Evolutionary conservation across 2,888 invertebrate species (phyloP), one percentile per base, ranked within the genome.

Genomic region (Tenthredo mesomela): DNA sequence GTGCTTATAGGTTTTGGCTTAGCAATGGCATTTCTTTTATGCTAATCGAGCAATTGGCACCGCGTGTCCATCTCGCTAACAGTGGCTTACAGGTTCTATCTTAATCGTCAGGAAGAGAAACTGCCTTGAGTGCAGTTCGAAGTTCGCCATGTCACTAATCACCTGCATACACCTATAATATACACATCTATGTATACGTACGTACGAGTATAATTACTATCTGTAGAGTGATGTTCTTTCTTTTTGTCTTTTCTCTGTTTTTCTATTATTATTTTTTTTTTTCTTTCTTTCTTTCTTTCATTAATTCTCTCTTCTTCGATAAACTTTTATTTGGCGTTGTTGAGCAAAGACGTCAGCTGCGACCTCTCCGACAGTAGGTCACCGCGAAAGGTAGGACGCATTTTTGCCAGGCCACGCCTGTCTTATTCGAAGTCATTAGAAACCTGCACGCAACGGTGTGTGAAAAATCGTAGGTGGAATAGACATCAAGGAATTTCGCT

Each of bases 361-460:
- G 67, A 82, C 82, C 82, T 82, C 82, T 67, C 6, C 29, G 47
- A 82, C 82, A 82, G 82, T 82, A 82, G 82, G 82, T 70, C 82
- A 70, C 33, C 82, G 82, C 82, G 82, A 82, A 82, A 82, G 82
- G 82, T 82, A 67, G 82, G 67, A 82, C 82, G 82, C 40, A 82
- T 82, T 82, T 82, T 82, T 82, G 82, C 82, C 70, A 65, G 10
- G 82, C 82, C 82, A 70, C 67, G 67, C 82, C 70, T 82, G 82
- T n/a, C 47, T 82, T 37, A 15, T n/a, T 6, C 65, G 33, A 70
- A 67, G 33, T 70, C 25, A 82, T 47, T 40, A 65, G 82, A 67
- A 82, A 82, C 70, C 37, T 25, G 29, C 6, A 77, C 43, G 29
- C 67, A 67, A 43, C 29, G 6, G 29, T 65, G 47, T 47, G 47